Conservation (phyloP, 1,140 invertebrate species). For the Anagrus nilaparvatae region DNA sequence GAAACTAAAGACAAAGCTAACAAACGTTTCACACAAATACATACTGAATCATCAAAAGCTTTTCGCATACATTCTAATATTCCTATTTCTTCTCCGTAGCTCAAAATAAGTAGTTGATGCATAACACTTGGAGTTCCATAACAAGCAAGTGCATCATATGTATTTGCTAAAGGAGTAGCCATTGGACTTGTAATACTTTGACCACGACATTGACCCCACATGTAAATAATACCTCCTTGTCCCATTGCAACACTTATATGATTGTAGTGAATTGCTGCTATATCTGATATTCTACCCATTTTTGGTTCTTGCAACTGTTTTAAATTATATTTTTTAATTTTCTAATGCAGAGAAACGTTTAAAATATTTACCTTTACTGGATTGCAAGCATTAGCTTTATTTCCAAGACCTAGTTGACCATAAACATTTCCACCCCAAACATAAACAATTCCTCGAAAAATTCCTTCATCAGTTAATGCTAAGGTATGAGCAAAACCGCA, state of each 20-base stretch:
- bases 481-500: slow-evolving; percentile 59
- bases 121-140: slow-evolving; percentile 53
- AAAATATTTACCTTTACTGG: slow-evolving; percentile 39
- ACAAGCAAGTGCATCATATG: slow-evolving; percentile 55
- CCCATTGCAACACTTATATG: slow-evolving; percentile 55
- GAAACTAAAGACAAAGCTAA: neutral
- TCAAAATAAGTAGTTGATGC: slow-evolving; percentile 47
- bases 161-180: slow-evolving; percentile 45
- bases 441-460: no score
- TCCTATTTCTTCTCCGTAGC: slow-evolving; percentile 40
- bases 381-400: slow-evolving; percentile 47
- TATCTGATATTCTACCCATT: slow-evolving; percentile 49
- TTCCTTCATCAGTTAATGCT: slow-evolving; percentile 54
- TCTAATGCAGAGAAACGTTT: neutral
- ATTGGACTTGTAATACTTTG: slow-evolving; percentile 48
- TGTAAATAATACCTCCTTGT: slow-evolving; percentile 49
- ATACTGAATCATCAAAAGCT: slow-evolving; percentile 53
- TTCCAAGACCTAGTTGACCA: slow-evolving; percentile 51
- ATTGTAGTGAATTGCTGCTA: slow-evolving; percentile 52
- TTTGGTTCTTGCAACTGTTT: slow-evolving; percentile 23
- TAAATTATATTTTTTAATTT: neutral
- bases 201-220: slow-evolving; percentile 58
- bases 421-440: slow-evolving; percentile 58
- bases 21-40: slow-evolving; percentile 15
- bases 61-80: slow-evolving; percentile 42